Evolutionary conservation across 2,797 vertebrate genomes (phyloP).

Genomic region (Orientallactaga sibirica): DNA sequence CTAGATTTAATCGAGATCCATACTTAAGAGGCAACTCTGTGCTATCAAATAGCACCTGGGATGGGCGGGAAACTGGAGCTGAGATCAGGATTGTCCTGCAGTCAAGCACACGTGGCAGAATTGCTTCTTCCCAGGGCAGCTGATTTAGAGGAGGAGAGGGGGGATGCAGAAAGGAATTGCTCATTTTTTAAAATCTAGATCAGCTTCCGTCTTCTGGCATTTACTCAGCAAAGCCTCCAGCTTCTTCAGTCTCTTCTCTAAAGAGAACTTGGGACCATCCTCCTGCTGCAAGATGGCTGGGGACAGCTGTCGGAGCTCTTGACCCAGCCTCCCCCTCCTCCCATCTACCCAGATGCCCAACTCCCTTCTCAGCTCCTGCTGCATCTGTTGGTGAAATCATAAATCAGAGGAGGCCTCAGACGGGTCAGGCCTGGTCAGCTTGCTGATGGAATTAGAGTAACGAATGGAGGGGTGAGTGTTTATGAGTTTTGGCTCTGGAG

Average conservation of each 20-base stretch:
- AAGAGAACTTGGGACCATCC: background rate
- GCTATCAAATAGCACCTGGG: background rate
- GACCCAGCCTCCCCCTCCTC: constrained; percentile 43
- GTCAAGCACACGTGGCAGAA: background rate
- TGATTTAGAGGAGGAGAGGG: background rate
- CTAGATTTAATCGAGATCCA: background rate
- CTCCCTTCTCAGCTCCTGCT: constrained; percentile 39
- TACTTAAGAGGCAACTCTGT: background rate
- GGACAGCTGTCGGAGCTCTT: background rate
- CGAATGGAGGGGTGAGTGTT: constrained; percentile 81
- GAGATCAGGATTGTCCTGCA: background rate
- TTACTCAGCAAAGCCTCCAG: background rate
- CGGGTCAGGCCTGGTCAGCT: constrained; percentile 75
- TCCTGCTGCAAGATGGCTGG: rapidly evolving
- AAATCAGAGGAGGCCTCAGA: constrained; percentile 80
- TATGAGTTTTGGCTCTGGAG: constrained; percentile 85
- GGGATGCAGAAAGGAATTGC: background rate
- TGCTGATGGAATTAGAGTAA: constrained; percentile 86
- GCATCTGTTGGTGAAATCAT: constrained; percentile 77
- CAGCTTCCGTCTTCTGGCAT: background rate
- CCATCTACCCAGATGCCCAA: background rate
- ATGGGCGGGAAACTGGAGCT: background rate
- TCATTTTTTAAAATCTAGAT: background rate
- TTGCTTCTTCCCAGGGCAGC: background rate
- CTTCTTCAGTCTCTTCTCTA: background rate